Evolutionary conservation across 2,797 vertebrate species (phyloP).

Genomic region (Sorex maritimensis): DNA sequence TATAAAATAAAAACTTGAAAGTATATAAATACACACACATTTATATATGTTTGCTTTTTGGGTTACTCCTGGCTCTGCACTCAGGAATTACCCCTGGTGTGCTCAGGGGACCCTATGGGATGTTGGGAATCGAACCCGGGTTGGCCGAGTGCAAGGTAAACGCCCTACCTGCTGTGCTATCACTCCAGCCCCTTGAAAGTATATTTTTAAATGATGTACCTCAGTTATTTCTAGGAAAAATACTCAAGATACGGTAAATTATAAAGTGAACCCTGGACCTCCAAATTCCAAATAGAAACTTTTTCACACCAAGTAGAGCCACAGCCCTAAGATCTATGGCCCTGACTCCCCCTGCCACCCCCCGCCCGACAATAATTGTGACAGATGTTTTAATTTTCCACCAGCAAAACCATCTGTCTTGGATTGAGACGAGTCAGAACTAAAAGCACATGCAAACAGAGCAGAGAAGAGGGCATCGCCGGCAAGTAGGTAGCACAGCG

Average conservation of each 20-base stretch:
- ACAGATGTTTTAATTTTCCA: slow-evolving; percentile 28
- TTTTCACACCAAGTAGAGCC: slow-evolving; percentile 50
- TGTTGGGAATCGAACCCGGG: too few species aligned
- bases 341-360: neutral
- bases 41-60: too few species aligned
- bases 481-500: too few species aligned
- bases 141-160: too few species aligned
- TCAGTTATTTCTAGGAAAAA: slow-evolving; percentile 4
- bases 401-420: slow-evolving; percentile 14
- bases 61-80: too few species aligned
- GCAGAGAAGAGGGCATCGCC: too few species aligned
- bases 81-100: too few species aligned
- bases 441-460: slow-evolving; percentile 37
- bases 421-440: neutral
- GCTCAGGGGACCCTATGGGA: too few species aligned
- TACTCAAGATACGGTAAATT: neutral
- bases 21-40: neutral
- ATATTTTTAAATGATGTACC: neutral
- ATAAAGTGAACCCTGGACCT: neutral
- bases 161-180: too few species aligned
- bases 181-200: too few species aligned
- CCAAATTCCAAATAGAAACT: slow-evolving; percentile 46
- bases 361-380: neutral
- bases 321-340: neutral
- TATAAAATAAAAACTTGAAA: slow-evolving; percentile 43